These are phyloP conservation scores for Masticophis lateralis DNA, from an alignment of 2,797 vertebrate species.

Conservation along the genomic window DNA sequence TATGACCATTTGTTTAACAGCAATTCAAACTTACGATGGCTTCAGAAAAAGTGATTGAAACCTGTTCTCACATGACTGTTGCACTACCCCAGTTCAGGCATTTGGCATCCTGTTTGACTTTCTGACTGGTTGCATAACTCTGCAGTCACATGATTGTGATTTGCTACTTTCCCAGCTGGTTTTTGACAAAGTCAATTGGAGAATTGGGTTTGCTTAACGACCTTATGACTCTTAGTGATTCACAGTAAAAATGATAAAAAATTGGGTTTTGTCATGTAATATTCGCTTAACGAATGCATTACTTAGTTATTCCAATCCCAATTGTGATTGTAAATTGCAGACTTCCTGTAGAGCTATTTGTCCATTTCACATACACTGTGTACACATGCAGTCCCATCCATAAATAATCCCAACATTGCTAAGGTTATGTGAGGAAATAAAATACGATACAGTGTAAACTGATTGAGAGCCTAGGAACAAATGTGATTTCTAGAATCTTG, in stretches of 20 bases:
- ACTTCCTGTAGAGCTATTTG: background rate
- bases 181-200: background rate
- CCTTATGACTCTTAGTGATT: background rate
- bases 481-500: background rate
- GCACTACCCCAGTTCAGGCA: background rate
- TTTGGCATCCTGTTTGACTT: background rate
- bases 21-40: background rate
- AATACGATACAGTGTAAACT: background rate
- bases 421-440: background rate
- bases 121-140: background rate
- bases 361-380: background rate
- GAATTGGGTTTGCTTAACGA: background rate
- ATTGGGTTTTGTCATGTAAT: background rate
- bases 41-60: background rate
- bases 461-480: background rate
- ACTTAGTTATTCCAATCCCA: background rate
- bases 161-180: background rate
- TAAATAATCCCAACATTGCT: background rate
- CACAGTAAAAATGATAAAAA: background rate
- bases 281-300: background rate
- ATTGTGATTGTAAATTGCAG: background rate
- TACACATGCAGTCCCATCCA: background rate
- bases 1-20: background rate
- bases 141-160: background rate
- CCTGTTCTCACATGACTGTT: background rate